Base-by-base conservation (phyloP, 2,113 vertebrate species). In the Anser cygnoides region DNA sequence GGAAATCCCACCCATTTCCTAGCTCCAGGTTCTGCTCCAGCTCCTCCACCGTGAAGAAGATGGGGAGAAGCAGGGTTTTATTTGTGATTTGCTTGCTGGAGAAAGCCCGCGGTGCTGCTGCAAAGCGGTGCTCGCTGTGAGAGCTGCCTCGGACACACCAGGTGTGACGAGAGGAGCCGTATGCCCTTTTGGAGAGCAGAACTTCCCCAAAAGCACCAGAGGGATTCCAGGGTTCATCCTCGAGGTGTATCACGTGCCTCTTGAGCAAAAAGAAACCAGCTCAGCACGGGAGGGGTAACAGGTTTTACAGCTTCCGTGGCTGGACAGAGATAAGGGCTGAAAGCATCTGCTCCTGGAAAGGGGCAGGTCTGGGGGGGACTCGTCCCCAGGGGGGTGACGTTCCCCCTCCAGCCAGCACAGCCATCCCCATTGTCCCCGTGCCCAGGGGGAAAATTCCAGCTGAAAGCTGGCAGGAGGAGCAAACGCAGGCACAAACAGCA, bases 401-500 rank as follows among this genome's bases (percentile, higher is more conserved):
- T 3, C 28, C 19, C n/a, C 13, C 15, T 33, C 22, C 18, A 6
- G 0, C 46, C 61, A 43, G n/a, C 23, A 17, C 14, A 39, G 37
- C 35, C 23, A 17, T 7, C 6, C 41, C 31, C 2, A 0, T 61
- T 49, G 46, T 62, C 61, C 55, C 46, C 21, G 10, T 31, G 13
- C 9, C 44, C 82, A 9, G 4, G 19, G 25, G 26, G 11, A 22
- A 28, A 5, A 23, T n/a, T 10, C 2, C 39, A 54, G n/a, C n/a
- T 31, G 61, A 26, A 35, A 12, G 29, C 20, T 2, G 22, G 3
- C 8, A 23, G 22, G 14, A 17, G 50, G 66, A 50, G 7, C 23
- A 3, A 22, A n/a, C 0, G 1, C 0, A 22, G 5, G 4, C 3
- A 0, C 18, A 16, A 21, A 13, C 12, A 13, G 9, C 19, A 11